Percentiles rank a stretch among this genome's conserved stretches.
phyloP scores from a whole-genome alignment of 2,888 invertebrate species.

The Trisateles emortualis region DNA sequence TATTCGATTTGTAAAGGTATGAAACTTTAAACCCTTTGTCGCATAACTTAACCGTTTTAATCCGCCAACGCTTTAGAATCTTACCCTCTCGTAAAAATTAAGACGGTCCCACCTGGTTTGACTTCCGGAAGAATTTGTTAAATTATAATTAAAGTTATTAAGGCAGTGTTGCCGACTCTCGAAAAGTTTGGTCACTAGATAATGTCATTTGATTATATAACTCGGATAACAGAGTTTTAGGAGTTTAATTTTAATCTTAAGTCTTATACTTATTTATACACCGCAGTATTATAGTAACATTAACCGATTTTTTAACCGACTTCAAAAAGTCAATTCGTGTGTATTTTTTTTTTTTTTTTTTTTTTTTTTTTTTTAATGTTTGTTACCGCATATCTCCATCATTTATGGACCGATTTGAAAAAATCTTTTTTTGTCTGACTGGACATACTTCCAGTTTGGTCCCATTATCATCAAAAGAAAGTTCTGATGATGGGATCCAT shows the following conservation, averaged over 20 bases:
- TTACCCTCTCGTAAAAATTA: slow-evolving; percentile 23
- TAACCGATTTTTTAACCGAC: too few species aligned
- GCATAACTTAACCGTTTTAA: neutral
- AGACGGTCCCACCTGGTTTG: slow-evolving; percentile 26
- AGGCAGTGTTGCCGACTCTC: slow-evolving; percentile 23
- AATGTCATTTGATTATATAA: slow-evolving; percentile 20
- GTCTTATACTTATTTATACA: neutral
- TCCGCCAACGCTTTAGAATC: neutral
- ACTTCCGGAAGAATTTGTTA: slow-evolving; percentile 27
- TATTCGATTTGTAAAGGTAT: too few species aligned
- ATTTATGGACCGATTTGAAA: too few species aligned
- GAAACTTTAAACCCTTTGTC: too few species aligned
- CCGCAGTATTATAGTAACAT: neutral
- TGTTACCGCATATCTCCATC: too few species aligned
- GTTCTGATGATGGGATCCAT: too few species aligned
- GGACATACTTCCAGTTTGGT: too few species aligned
- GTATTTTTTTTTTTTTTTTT: too few species aligned
- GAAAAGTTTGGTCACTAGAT: slow-evolving; percentile 21
- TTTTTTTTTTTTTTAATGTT: too few species aligned
- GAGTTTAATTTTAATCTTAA: slow-evolving; percentile 6
- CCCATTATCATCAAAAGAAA: too few species aligned
- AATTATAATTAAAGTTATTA: slow-evolving; percentile 37
- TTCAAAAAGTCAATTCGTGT: too few species aligned
- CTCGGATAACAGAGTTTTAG: slow-evolving; percentile 16
- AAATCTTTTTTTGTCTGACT: too few species aligned